Evolutionary conservation across 2,888 invertebrate genomes (phyloP), one percentile per base, ranked within the genome.

Genomic region (Trimorus sp.): DNA sequence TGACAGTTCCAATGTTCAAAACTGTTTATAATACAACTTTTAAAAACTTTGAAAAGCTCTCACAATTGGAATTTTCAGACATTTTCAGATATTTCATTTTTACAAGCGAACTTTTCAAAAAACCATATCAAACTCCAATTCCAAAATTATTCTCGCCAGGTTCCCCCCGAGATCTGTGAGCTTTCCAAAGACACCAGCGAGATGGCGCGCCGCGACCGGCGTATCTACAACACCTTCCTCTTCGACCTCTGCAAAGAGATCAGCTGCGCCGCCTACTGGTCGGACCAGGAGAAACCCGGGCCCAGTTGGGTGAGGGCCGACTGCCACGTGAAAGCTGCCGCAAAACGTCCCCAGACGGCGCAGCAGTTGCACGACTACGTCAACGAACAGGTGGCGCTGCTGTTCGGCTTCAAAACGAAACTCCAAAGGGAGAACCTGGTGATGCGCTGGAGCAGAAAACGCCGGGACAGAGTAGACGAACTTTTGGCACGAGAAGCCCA

Each of bases 391-490:
- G 93, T 92, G 70, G 93, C 92, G 71, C 92, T 93, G 79, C 89
- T 93, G 59, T 94, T 93, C 82, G 93, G 93, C 0, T 93, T 93
- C 79, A 92, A 93, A 80, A 93, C 92, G 9, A 92, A 92, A 42
- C 84, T 93, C 66, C 90, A 92, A 84, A 92, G 93, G 81, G 93
- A 95, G 88, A 93, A 93, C 87, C 90, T 93, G 86, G 93, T 94
- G 1, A 93, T 94, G 87, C 93, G 94, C 80, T 94, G 95, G 93
- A 94, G 94, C 83, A 92, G 94, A 16, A 95, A 95, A 85, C 94
- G 94, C 85, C 91, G 94, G 54, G 96, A 96, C 89, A 93, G 94
- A 83, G 95, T 96, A 1, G 96, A 96, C 88, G 95, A 95, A 86
- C 93, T 96, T 74, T 92, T 96, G 71, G 94, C 95, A 40, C 92